Base-by-base conservation (phyloP, 2,888 invertebrate genomes). In the Dasypogon diadema region DNA sequence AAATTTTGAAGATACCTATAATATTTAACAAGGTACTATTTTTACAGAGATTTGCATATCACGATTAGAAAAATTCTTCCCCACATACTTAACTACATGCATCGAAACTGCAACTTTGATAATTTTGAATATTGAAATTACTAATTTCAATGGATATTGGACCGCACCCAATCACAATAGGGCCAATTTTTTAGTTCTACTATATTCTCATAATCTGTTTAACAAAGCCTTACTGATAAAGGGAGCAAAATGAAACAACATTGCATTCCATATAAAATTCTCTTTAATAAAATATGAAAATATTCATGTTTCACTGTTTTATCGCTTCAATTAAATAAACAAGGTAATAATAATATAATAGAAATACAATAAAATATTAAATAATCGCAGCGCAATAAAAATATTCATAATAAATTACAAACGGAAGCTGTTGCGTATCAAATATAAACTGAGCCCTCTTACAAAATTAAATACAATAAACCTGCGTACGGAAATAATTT, bases 221-320 rank as follows among this genome's bases (percentile, higher is more conserved):
- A n/a, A n/a, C n/a, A n/a, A n/a, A n/a, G n/a, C n/a, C 30, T 30
- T 30, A 30, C 48, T 14, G n/a, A 48, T 14, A 48, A 12, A 12
- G n/a, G 48, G n/a, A n/a, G n/a, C n/a, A 2, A 54, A 70, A 70
- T 70, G 34, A 70, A 70, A 70, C 70, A 65, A 14, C 30, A 54
- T 14, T 54, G 5, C 12, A 56, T 51, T 46, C 48, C 70, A 54
- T 70, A 70, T 70, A 70, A 70, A 70, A 70, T 54, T 70, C 26
- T 70, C 54, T 70, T 70, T 70, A 70, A 70, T 70, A 70, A 70
- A 54, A 54, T 54, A 70, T 70, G 70, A 70, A 70, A 70, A 70
- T 70, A 70, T 70, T 70, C 70, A 70, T 30, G 54, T 34, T 70
- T 70, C 70, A 70, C 18, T 54, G 51, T 70, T 70, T 70, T 54